Percentiles rank a stretch among this genome's conserved stretches.
Evolutionary conservation across 2,797 vertebrate species (phyloP).

Genomic region (Gadopsis bispinosus): DNA sequence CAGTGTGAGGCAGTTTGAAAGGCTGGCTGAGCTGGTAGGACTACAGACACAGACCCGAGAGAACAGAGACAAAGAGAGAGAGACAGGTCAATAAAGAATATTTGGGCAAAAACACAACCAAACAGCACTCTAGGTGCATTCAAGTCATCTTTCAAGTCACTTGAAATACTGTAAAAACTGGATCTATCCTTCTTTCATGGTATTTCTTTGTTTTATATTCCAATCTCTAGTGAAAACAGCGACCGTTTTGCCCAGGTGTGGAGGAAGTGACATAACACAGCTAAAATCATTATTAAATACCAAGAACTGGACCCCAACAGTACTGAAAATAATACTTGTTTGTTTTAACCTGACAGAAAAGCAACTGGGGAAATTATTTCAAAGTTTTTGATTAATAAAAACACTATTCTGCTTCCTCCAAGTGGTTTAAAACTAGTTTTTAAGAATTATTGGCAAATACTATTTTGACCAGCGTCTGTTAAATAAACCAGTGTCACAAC

Average conservation of each 20-base stretch:
- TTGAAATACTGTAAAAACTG: constrained; percentile 43
- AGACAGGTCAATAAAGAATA: constrained; percentile 58
- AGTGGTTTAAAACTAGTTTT: constrained; percentile 11
- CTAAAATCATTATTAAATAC: constrained; percentile 58
- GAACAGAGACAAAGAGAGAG: constrained; percentile 31
- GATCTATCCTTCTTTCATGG: constrained; percentile 18
- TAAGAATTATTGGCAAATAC: constrained; percentile 54
- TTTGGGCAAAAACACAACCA: constrained; percentile 61
- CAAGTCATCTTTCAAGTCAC: constrained; percentile 61
- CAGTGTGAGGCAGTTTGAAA: constrained; percentile 88
- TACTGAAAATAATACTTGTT: constrained; percentile 52
- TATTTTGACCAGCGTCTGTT: constrained; percentile 64
- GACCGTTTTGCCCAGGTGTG: constrained; percentile 25
- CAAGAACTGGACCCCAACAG: constrained; percentile 48
- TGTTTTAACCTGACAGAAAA: constrained; percentile 39
- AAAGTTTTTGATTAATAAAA: neutral
- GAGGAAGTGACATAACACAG: constrained; percentile 41
- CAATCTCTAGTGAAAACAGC: constrained; percentile 34
- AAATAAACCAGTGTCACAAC: constrained; percentile 83
- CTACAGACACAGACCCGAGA: constrained; percentile 72
- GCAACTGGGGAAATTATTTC: neutral
- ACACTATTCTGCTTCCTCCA: constrained; percentile 8
- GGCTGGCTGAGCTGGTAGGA: constrained; percentile 85
- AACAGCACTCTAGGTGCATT: constrained; percentile 67
- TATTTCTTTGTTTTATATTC: constrained; percentile 20